Base-by-base conservation (phyloP, 2,888 invertebrate genomes). In the Bimastos eiseni region DNA sequence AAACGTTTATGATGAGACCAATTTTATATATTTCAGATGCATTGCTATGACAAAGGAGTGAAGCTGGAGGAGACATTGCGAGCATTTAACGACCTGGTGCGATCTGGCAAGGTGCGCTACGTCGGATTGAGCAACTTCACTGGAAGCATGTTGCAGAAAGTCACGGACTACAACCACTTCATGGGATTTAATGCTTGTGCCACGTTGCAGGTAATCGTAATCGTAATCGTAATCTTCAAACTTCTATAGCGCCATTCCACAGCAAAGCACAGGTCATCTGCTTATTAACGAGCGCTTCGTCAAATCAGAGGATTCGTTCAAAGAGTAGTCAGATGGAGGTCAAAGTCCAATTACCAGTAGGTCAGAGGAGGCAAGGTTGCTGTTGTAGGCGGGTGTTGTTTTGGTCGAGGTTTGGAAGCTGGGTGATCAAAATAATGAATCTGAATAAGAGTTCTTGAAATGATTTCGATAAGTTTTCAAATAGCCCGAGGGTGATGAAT, bases 61-160 rank as follows among this genome's bases (percentile, higher is more conserved):
- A 94, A 94, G 0, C 70, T 94, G 2, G 94, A 94, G 88, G 94
- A 94, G 91, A 94, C 94, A 0, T 91, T 94, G 83, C 90, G 92
- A 1, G 92, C 94, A 0, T 92, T 94, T 33, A 93, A 94, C 90
- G 94, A 94, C 91, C 92, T 94, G 49, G 93, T 94, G 13, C 91
- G 93, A 21, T 91, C 92, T 91, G 94, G 94, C 6, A 94, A 94
- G 91, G 93, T 94, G 21, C 93, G 94, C n/a, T 94, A 94, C 91
- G 91, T 93, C 49, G 94, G 94, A 17, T 92, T 92, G 89, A 93
- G 94, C 91, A 94, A 94, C 91, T 92, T 94, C 21, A 93, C 92
- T 88, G 94, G 94, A 5, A 94, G 94, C 94, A 94, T 94, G 91
- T 90, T 94, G 83, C 94, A 94, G 92, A 93, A 94, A 90, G 92